Evolutionary conservation across 1,140 invertebrate species (phyloP).

Genomic region (Physella acuta): DNA sequence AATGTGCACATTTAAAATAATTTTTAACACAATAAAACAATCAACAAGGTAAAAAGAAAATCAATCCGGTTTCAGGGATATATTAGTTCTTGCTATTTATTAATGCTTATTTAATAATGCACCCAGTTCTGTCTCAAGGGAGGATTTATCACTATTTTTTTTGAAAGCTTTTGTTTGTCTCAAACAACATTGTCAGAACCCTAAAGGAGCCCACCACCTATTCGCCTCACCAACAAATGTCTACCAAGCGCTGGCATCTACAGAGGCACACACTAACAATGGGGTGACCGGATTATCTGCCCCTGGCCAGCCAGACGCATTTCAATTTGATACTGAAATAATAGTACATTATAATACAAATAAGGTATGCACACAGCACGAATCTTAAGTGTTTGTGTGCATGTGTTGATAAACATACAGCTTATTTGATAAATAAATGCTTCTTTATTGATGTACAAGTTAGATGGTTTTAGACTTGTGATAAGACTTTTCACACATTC

Average conservation of each 20-base stretch:
- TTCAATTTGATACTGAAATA: background rate
- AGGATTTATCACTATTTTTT: background rate
- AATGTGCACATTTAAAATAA: too few species aligned
- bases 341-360: slow-evolving; percentile 21
- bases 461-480: too few species aligned
- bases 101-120: background rate
- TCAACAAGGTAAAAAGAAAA: background rate
- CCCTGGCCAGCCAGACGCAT: slow-evolving; percentile 25
- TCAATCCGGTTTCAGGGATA: background rate
- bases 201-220: slow-evolving; percentile 15
- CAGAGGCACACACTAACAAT: slow-evolving; percentile 19
- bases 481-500: too few species aligned
- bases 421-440: background rate
- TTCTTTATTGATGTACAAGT: background rate
- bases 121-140: background rate
- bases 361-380: slow-evolving; percentile 1
- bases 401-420: background rate
- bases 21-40: background rate
- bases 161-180: too few species aligned
- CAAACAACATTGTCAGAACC: background rate
- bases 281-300: slow-evolving; percentile 26
- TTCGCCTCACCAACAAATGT: slow-evolving; percentile 9
- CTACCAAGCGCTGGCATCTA: slow-evolving; percentile 16
- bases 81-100: background rate
- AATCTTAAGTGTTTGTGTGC: too few species aligned